Conservation (phyloP, 2,888 invertebrate genomes). For the Vanessa cardui region DNA sequence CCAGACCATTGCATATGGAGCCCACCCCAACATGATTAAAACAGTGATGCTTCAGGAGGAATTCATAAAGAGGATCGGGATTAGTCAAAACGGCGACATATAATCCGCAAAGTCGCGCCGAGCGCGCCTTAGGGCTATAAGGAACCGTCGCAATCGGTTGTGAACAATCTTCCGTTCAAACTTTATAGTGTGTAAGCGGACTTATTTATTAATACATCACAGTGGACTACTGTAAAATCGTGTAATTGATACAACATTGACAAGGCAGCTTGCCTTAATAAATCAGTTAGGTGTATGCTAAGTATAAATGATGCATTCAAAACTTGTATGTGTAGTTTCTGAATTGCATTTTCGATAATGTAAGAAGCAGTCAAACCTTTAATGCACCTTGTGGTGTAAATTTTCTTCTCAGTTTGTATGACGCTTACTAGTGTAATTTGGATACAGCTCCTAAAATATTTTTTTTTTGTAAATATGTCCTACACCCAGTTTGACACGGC, state of each 20-base stretch:
- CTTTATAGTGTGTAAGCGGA: conserved; percentile 77
- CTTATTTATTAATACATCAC: conserved; percentile 81
- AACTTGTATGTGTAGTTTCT: conserved; percentile 32
- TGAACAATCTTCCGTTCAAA: conserved; percentile 77
- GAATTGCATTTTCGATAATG: conserved; percentile 21
- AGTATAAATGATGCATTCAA: conserved; percentile 31
- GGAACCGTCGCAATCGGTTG: conserved; percentile 80
- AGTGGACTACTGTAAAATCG: conserved; percentile 59
- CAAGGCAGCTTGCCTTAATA: conserved; percentile 50
- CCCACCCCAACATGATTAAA: conserved; percentile 77
- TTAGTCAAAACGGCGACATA: conserved; percentile 81
- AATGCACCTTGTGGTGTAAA: conserved; percentile 48
- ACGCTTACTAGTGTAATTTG: conserved; percentile 71
- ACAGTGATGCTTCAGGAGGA: conserved; percentile 81
- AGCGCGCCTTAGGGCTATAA: conserved; percentile 78
- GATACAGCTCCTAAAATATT: conserved; percentile 44
- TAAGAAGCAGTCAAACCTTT: neutral
- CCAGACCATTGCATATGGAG: conserved; percentile 66
- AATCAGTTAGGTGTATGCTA: conserved; percentile 46
- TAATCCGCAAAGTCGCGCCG: conserved; percentile 79
- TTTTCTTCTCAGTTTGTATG: conserved; percentile 59
- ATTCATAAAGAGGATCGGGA: conserved; percentile 79
- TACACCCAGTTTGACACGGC: conserved; percentile 31
- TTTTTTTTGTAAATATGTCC: conserved; percentile 48
- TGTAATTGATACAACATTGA: conserved; percentile 42